Evolutionary conservation across 2,113 vertebrate genomes (phyloP), one percentile per base, ranked within the genome.

Genomic region (Dolichotis patagonum): DNA sequence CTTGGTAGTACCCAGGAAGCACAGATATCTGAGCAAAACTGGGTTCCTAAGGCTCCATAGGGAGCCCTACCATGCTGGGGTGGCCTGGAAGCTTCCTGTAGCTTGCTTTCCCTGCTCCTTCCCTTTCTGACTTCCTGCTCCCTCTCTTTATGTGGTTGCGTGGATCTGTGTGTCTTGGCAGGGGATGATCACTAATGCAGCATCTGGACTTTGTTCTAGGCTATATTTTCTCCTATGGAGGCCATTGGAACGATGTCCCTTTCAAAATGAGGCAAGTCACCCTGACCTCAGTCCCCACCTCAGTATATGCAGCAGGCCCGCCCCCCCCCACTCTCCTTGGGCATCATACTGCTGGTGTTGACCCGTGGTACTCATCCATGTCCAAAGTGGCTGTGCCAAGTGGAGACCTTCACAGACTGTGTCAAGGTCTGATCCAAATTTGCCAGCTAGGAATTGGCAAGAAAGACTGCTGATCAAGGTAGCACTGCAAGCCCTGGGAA

Each of bases 61-160:
- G 24, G 30, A 30, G 8, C 19, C 17, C 62, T 52, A 30, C 28
- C 20, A 17, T 67, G 26, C 71, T 5, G 49, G 62, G 17, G 28
- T 56, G 62, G 12, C 30, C 3, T 0, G 14, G 19, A 3, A 30
- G 5, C 56, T 90, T 52, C 62, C 17, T 14, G 22, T 4, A n/a
- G 17, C 81, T 85, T 67, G 2, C 20, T 67, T n/a, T 22, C 63
- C 9, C 30, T 35, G 5, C 8, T 54, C 30, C 0, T 35, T 35
- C 12, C 22, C 78, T 90, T 30, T 17, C 35, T 9, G 0, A 10
- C 20, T 58, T 8, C 11, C 41, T 84, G 12, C 16, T 43, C 10
- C 0, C 0, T 6, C 56, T 46, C 0, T 8, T 69, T n/a, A 5
- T 63, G 10, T 24, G 75, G 41, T 32, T 7, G 8, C 46, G 0